Conservation (phyloP, 2,113 vertebrate species). For the Strix uralensis region DNA sequence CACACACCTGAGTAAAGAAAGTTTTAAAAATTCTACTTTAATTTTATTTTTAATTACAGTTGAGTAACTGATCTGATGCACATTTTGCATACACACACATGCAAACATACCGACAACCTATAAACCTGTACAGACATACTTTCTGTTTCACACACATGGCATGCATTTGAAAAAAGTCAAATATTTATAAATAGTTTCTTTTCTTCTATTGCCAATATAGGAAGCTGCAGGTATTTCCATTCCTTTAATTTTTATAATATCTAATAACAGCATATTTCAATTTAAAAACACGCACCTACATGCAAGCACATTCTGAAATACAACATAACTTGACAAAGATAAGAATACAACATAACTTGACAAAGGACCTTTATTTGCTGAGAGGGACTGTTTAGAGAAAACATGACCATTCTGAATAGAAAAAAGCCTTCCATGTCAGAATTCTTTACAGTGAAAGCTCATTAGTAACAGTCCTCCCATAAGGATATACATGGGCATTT, state of each 20-base stretch:
- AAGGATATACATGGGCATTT: neutral
- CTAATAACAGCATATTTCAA: neutral
- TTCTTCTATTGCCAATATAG: neutral
- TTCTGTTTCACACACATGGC: neutral
- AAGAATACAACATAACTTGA: neutral
- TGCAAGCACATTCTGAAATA: neutral
- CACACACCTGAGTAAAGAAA: slow-evolving; percentile 81
- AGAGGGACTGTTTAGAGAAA: neutral
- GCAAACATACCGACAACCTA: neutral
- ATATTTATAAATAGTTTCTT: neutral
- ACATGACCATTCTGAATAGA: neutral
- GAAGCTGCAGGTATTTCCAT: neutral
- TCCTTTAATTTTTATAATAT: neutral
- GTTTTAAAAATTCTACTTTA: neutral
- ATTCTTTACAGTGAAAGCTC: neutral
- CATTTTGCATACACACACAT: neutral
- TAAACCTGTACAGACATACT: neutral
- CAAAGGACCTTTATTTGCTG: neutral
- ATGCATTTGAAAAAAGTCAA: neutral
- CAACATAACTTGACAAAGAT: no score
- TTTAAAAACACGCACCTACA: neutral
- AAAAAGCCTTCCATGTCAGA: neutral
- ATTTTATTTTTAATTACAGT: neutral
- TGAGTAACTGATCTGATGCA: neutral
- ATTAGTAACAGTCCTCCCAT: neutral